These are phyloP conservation scores for Thumatha senex DNA, from an alignment of 2,888 invertebrate genomes.

Conservation along the genomic window DNA sequence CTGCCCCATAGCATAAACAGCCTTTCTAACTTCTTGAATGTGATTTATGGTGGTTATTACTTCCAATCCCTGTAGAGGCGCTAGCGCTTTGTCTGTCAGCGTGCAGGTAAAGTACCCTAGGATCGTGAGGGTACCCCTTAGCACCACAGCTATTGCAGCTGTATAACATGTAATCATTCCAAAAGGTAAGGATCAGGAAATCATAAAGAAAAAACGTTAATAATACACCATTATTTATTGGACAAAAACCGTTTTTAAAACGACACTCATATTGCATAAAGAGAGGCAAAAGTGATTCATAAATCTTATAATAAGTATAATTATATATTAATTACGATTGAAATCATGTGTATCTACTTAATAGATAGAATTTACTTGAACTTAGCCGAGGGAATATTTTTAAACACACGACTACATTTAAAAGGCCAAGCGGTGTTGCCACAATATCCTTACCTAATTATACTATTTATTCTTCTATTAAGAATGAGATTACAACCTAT, in stretches of 20 bases:
- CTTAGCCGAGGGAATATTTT: constrained; percentile 50
- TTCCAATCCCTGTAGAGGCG: no score
- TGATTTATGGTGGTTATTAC: no score
- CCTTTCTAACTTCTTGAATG: no score
- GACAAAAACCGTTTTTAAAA: constrained; percentile 80
- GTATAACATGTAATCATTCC: no score
- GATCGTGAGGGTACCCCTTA: no score
- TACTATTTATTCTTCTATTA: constrained; percentile 43
- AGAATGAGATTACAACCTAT: constrained; percentile 62
- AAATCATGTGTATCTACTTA: constrained; percentile 48
- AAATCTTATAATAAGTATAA: constrained; percentile 54
- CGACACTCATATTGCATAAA: constrained; percentile 81
- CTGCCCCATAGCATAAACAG: no score
- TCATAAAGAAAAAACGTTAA: constrained; percentile 46
- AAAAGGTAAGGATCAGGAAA: neutral
- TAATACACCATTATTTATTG: constrained; percentile 75
- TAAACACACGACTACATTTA: constrained; percentile 74
- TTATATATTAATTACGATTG: constrained; percentile 49
- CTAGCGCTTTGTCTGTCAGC: no score
- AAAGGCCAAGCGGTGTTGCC: constrained; percentile 84
- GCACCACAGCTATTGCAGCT: no score
- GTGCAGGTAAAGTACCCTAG: no score
- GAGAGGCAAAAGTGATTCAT: constrained; percentile 74
- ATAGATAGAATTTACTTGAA: constrained; percentile 48
- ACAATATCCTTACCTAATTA: constrained; percentile 51